A percentile compares a stretch with the other conserved stretches of the same genome.
Evolutionary conservation across 2,797 vertebrate genomes (phyloP).

Genomic region (Chromis chromis): DNA sequence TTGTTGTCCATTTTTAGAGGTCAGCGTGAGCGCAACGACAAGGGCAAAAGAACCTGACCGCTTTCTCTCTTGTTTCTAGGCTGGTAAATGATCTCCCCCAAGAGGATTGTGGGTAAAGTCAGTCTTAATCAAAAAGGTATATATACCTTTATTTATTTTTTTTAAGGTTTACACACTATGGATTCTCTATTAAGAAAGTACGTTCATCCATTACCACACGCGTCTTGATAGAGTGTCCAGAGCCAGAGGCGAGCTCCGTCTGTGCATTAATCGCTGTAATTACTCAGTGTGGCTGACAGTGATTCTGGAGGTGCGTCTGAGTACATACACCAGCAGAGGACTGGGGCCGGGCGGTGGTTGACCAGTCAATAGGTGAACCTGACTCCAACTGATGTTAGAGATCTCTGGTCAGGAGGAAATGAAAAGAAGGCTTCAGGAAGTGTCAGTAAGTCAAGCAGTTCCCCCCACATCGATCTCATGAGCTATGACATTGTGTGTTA

Average conservation of each 20-base stretch:
- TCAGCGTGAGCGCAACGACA: constrained; percentile 70
- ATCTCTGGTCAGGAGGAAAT: constrained; percentile 35
- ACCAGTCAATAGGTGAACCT: constrained; percentile 53
- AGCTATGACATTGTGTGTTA: neutral
- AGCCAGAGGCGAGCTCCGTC: constrained; percentile 57
- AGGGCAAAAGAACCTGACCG: constrained; percentile 69
- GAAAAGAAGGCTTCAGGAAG: constrained; percentile 6
- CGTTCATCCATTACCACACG: constrained; percentile 52
- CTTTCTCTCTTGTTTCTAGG: constrained; percentile 48
- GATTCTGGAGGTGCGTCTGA: constrained; percentile 59
- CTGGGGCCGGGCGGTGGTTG: constrained; percentile 6
- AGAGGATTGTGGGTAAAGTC: constrained; percentile 72
- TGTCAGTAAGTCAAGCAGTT: constrained; percentile 22
- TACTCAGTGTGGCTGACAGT: constrained; percentile 67
- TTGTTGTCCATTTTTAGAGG: constrained; percentile 80
- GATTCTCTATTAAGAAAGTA: constrained; percentile 66
- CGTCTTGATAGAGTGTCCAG: constrained; percentile 69
- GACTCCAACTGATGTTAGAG: constrained; percentile 38
- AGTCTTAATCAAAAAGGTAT: constrained; percentile 49
- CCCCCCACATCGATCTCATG: constrained; percentile 6
- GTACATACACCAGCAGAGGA: constrained; percentile 32
- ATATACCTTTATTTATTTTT: constrained; percentile 23
- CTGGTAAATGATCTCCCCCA: constrained; percentile 63
- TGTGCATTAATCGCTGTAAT: constrained; percentile 73
- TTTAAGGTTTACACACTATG: constrained; percentile 45